Base-by-base conservation (phyloP, 1,140 invertebrate genomes). In the Drosophila truncata region DNA sequence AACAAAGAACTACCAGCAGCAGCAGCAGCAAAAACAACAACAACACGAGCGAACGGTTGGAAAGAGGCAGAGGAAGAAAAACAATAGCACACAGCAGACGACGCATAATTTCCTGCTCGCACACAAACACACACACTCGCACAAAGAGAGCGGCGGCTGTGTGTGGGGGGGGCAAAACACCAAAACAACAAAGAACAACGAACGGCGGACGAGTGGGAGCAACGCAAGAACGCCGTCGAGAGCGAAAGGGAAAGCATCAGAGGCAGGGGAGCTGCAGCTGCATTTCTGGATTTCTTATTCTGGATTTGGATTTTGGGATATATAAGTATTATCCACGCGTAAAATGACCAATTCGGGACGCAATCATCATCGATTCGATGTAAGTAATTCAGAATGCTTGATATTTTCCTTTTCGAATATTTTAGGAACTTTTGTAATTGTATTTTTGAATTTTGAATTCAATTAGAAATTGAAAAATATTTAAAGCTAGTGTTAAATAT, bases 321-420 rank as follows among this genome's bases (percentile, higher is more conserved):
- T 33, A 31, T 4, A 55, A 25, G 52, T 25, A 55, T 55, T 78
- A 69, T 79, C 72, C 62, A 63, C 71, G 80, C 84, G 70, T 81
- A 88, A 90, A 90, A 88, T 88, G 85, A 85, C 85, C 85, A 90
- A 90, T 79, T 85, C 86, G 66, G 82, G 87, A 71, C 85, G 87
- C 70, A 80, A 80, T 69, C 74, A 81, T 76, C 74, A 82, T 73
- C 81, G 85, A 76, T 76, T 76, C 58, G 85, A 90, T 73, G 85
- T 90, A 85, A 90, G 85, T 90, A 58, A 35, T 46, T 3, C 23
- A 33, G 16, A 41, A 44, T 4, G 23, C 18, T 23, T 1, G 2
- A 1, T 20, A 3, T 16, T 13, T 4, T 4, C 1, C 11, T 27
- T 1, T 0, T 9, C 4, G 13, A 14, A 35, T 16, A 14, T 35